Evolutionary conservation across 1,140 invertebrate species (phyloP).

Genomic region (Pogonus chalceus): DNA sequence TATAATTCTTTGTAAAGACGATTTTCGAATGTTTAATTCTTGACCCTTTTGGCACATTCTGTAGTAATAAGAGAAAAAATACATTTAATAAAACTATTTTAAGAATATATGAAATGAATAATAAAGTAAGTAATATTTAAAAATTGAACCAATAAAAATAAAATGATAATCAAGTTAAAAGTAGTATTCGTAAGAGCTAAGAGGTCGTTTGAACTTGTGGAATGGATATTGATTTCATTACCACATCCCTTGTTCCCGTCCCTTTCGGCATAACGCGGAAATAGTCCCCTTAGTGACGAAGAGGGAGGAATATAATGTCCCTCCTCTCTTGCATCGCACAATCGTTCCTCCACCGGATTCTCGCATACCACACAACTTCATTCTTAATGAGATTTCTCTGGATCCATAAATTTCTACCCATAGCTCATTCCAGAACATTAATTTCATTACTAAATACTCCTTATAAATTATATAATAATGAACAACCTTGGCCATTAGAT

Average conservation of each 20-base stretch:
- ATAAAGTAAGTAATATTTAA: too few species aligned
- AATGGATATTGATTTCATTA: background rate
- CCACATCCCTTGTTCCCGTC: too few species aligned
- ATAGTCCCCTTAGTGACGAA: too few species aligned
- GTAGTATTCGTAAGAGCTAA: background rate
- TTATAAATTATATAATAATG: conserved; percentile 37
- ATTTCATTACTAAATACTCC: conserved; percentile 36
- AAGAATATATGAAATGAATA: too few species aligned
- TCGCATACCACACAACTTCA: conserved; percentile 14
- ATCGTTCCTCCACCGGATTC: background rate
- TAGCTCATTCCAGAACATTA: conserved; percentile 37
- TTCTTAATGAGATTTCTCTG: conserved; percentile 38
- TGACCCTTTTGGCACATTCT: too few species aligned
- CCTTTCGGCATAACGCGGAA: too few species aligned
- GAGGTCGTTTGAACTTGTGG: background rate
- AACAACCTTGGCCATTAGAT: conserved; percentile 20
- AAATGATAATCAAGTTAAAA: background rate
- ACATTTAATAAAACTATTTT: too few species aligned
- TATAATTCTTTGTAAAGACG: too few species aligned
- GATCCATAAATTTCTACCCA: conserved; percentile 38
- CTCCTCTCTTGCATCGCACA: background rate
- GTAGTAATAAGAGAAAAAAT: too few species aligned
- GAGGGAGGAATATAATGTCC: background rate
- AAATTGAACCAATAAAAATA: too few species aligned
- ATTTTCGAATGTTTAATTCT: too few species aligned